phyloP scores from a whole-genome alignment of 2,113 vertebrate genomes.

The Lichenostomus cassidix region DNA sequence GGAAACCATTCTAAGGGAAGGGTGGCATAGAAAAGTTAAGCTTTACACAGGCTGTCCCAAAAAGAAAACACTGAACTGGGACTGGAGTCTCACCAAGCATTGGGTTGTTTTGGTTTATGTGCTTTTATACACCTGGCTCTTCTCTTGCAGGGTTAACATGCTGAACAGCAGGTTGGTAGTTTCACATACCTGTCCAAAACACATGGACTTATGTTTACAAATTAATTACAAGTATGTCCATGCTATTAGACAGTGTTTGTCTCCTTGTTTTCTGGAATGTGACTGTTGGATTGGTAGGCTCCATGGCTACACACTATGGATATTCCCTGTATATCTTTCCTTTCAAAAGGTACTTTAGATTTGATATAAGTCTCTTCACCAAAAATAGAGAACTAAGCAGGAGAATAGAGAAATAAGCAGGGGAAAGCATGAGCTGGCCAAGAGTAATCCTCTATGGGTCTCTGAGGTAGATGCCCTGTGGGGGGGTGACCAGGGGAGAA shows the following conservation, averaged over 20 bases:
- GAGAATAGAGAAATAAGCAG: background rate
- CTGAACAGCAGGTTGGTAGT: background rate
- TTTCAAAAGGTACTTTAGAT: background rate
- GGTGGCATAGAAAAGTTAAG: background rate
- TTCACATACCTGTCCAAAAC: background rate
- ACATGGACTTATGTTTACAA: background rate
- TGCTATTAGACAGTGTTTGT: background rate
- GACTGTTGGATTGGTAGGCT: background rate
- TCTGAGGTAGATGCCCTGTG: background rate
- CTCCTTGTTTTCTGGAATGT: background rate
- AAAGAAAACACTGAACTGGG: background rate
- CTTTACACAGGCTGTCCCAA: background rate
- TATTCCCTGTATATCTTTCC: background rate
- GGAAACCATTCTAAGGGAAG: background rate
- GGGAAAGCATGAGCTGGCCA: background rate
- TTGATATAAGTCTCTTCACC: background rate
- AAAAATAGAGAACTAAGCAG: background rate
- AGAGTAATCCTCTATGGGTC: background rate
- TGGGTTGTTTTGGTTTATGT: background rate
- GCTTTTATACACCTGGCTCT: background rate
- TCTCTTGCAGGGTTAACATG: background rate
- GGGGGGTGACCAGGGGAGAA: background rate
- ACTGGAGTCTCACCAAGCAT: background rate
- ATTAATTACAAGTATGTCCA: background rate
- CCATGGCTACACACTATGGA: background rate